Conservation (phyloP, 2,888 invertebrate genomes). For the Saturnia pavonia region DNA sequence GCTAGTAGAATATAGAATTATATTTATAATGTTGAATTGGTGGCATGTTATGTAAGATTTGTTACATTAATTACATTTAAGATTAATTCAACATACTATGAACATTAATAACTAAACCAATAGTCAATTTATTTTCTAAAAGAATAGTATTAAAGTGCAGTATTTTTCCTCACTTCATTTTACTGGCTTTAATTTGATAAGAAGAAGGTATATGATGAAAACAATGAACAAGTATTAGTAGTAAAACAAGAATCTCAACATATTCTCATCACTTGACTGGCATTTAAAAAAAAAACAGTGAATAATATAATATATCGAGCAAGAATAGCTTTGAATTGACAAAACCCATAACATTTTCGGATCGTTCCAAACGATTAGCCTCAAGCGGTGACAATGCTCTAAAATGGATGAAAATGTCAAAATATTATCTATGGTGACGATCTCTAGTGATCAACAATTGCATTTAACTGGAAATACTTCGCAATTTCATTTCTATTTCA, state of each 20-base stretch:
- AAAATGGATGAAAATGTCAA: slow-evolving; percentile 80
- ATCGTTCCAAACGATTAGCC: slow-evolving; percentile 72
- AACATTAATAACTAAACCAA: too few relatives aligned
- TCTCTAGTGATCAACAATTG: slow-evolving; percentile 45
- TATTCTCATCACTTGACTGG: neutral
- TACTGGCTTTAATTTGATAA: neutral
- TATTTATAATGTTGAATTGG: neutral
- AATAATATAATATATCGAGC: slow-evolving; percentile 28
- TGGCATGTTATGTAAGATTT: neutral
- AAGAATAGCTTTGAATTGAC: slow-evolving; percentile 28
- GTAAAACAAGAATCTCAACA: neutral
- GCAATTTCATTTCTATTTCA: slow-evolving; percentile 28
- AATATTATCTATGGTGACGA: slow-evolving; percentile 72
- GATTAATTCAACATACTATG: neutral
- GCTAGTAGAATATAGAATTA: too few relatives aligned
- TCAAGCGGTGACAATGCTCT: slow-evolving; percentile 59
- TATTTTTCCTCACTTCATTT: neutral
- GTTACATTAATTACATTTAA: neutral
- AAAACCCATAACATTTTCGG: slow-evolving; percentile 45
- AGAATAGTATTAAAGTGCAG: neutral
- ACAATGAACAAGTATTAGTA: neutral
- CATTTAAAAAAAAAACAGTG: slow-evolving; percentile 21
- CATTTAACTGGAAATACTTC: slow-evolving; percentile 8
- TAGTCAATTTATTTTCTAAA: neutral
- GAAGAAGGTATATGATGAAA: neutral